phyloP scores from a whole-genome alignment of 2,113 vertebrate genomes.

The Tretioscincus oriximinensis region DNA sequence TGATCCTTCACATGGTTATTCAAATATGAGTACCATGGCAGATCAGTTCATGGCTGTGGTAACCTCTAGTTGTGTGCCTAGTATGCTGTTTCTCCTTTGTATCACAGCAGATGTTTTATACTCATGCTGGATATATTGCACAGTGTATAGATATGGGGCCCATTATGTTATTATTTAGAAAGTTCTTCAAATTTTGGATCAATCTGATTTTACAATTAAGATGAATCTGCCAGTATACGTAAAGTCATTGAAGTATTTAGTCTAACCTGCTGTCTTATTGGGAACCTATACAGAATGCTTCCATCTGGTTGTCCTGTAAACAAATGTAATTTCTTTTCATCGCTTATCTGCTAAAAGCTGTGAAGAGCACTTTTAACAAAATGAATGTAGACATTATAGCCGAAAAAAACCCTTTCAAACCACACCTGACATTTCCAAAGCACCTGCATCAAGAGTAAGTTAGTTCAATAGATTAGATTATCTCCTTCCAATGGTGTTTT shows the following conservation, averaged over 20 bases:
- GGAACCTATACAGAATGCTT: background rate
- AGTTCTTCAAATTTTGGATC: background rate
- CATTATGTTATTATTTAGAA: background rate
- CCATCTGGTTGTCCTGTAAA: background rate
- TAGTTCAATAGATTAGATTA: constrained; percentile 43
- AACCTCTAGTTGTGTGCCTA: background rate
- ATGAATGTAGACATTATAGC: constrained; percentile 49
- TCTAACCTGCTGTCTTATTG: background rate
- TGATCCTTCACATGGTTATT: background rate
- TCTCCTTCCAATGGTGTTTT: background rate
- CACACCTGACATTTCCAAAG: constrained; percentile 70
- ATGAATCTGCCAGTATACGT: background rate
- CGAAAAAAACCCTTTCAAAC: constrained; percentile 65
- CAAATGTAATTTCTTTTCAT: background rate
- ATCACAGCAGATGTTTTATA: background rate
- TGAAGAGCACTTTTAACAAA: constrained; percentile 55
- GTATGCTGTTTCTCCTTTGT: background rate
- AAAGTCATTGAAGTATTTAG: background rate
- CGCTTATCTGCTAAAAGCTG: constrained; percentile 46
- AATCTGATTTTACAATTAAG: background rate
- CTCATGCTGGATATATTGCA: background rate
- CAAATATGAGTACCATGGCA: background rate
- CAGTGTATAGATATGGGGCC: background rate
- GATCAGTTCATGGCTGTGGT: background rate
- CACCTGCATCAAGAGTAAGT: constrained; percentile 52